Evolutionary conservation across 2,113 vertebrate species (phyloP).

Genomic region (Urocynchramus pylzowi): DNA sequence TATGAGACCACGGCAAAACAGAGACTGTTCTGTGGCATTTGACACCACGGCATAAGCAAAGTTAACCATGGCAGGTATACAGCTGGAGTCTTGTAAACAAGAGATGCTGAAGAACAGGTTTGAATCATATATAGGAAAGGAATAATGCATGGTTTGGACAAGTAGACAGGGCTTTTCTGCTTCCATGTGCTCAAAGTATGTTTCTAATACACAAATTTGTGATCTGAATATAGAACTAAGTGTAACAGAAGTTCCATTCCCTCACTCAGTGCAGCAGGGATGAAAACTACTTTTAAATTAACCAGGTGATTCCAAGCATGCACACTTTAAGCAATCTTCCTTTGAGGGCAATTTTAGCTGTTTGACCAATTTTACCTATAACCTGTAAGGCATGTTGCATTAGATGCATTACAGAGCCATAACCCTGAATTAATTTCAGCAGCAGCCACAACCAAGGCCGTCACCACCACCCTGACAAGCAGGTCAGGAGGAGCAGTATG

Average conservation of each 20-base stretch:
- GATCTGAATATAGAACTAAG: background rate
- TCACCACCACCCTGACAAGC: background rate
- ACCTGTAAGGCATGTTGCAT: fast-evolving
- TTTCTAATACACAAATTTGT: background rate
- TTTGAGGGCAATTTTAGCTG: background rate
- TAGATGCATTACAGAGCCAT: background rate
- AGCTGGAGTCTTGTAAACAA: background rate
- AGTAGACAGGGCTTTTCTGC: background rate
- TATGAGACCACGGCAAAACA: background rate
- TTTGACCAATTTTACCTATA: background rate
- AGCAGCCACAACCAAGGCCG: background rate
- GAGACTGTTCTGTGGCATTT: background rate
- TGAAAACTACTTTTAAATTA: background rate
- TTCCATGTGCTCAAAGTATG: background rate
- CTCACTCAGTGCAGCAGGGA: background rate
- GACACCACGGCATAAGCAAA: background rate
- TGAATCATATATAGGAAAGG: background rate
- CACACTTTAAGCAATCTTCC: background rate
- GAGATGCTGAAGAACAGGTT: background rate
- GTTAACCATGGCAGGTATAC: fast-evolving
- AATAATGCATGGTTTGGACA: background rate
- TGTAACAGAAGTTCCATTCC: background rate
- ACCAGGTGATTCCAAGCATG: background rate
- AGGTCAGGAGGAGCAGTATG: fast-evolving
- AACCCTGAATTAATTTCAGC: background rate